Evolutionary conservation across 1,140 invertebrate species (phyloP).

Genomic region (Diprion similis): DNA sequence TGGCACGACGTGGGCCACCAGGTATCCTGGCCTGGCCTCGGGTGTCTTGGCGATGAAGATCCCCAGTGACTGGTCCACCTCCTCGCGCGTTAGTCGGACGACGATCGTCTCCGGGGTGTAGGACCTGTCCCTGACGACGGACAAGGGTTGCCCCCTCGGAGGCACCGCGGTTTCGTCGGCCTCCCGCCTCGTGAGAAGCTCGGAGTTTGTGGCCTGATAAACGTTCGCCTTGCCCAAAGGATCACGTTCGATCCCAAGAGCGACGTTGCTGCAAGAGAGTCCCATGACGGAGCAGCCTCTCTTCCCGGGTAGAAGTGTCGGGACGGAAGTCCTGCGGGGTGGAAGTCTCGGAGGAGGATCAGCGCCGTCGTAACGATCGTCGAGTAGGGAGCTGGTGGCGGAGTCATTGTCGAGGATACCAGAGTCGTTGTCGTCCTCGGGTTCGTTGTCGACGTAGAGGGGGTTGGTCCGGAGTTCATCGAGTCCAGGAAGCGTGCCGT

Average conservation of each 20-base stretch:
- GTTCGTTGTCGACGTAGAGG: slow-evolving; percentile 67
- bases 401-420: slow-evolving; percentile 79
- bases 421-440: slow-evolving; percentile 74
- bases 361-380: slow-evolving; percentile 66
- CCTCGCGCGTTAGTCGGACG: slow-evolving; percentile 72
- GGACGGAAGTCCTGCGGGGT: slow-evolving; percentile 38
- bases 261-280: slow-evolving; percentile 29
- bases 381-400: slow-evolving; percentile 71
- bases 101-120: slow-evolving; percentile 66
- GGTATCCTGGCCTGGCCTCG: slow-evolving; percentile 75
- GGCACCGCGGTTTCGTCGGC: slow-evolving; percentile 12
- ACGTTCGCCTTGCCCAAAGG: slow-evolving; percentile 29
- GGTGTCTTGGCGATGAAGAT: slow-evolving; percentile 84
- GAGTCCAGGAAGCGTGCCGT: slow-evolving; percentile 74
- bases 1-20: slow-evolving; percentile 83
- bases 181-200: slow-evolving; percentile 24
- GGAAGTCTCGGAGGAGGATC: slow-evolving; percentile 43
- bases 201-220: slow-evolving; percentile 27
- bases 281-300: not conserved
- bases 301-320: slow-evolving; percentile 34
- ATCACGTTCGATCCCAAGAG: slow-evolving; percentile 35
- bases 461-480: slow-evolving; percentile 74
- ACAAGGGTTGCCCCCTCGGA: slow-evolving; percentile 53
- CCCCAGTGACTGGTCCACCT: slow-evolving; percentile 76
- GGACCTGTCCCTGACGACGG: slow-evolving; percentile 58